A percentile compares a stretch with the other conserved stretches of the same genome.
These are phyloP conservation scores for Camptogramma bilineatum DNA, from an alignment of 2,888 invertebrate species.

Conservation along the genomic window DNA sequence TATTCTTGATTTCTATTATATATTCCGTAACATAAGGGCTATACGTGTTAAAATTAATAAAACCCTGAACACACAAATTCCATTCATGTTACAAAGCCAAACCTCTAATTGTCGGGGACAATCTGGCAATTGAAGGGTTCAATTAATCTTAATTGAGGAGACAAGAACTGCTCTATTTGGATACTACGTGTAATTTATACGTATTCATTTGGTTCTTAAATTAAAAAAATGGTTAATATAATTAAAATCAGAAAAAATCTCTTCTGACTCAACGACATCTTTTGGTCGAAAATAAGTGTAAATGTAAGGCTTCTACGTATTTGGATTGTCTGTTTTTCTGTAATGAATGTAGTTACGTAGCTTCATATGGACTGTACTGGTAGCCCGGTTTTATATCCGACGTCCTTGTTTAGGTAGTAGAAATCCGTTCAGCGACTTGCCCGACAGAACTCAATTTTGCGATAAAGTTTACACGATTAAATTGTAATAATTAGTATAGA, in stretches of 20 bases:
- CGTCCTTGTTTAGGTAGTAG: conserved; percentile 4
- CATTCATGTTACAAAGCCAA: conserved; percentile 21
- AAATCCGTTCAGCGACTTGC: neutral
- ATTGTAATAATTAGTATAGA: neutral
- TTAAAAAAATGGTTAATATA: conserved; percentile 7
- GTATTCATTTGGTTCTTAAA: conserved; percentile 13
- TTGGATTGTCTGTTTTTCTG: neutral
- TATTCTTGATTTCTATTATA: neutral
- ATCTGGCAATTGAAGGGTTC: conserved; percentile 34
- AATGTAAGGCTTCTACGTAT: too few relatives aligned
- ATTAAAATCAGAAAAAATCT: neutral
- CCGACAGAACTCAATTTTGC: neutral
- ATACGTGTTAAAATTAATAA: neutral
- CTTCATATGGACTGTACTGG: neutral
- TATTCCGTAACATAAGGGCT: neutral
- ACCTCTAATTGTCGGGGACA: conserved; percentile 32
- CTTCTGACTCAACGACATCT: neutral
- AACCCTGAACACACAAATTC: conserved; percentile 10
- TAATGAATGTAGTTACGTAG: neutral
- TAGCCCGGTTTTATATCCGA: conserved; percentile 2
- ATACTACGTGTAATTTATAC: conserved; percentile 9
- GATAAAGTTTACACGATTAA: neutral
- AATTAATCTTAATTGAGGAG: conserved; percentile 36
- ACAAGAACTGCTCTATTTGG: conserved; percentile 39
- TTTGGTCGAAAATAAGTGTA: too few relatives aligned